phyloP scores from a whole-genome alignment of 2,797 vertebrate species.

The Limosa lapponica region DNA sequence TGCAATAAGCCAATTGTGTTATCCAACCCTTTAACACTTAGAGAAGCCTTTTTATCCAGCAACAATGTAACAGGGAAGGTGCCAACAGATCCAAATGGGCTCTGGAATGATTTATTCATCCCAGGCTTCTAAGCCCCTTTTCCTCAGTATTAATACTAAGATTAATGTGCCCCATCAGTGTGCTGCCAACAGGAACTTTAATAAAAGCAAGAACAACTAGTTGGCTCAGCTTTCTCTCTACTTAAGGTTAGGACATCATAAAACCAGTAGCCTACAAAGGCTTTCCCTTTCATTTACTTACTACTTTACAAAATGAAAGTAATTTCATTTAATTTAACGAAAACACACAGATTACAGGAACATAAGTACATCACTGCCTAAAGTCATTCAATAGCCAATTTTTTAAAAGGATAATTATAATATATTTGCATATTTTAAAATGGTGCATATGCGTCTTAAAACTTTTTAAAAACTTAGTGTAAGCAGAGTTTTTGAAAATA shows the following conservation, averaged over 20 bases:
- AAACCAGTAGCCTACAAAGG: slow-evolving; percentile 36
- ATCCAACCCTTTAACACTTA: slow-evolving; percentile 8
- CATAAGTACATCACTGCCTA: background rate
- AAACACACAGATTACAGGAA: background rate
- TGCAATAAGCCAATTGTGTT: background rate
- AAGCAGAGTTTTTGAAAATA: background rate
- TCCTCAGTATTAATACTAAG: slow-evolving; percentile 58
- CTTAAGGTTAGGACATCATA: slow-evolving; percentile 35
- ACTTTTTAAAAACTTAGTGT: background rate
- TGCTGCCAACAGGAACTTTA: slow-evolving; percentile 57
- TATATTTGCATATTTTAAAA: background rate
- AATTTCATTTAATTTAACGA: background rate
- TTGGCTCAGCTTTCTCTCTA: slow-evolving; percentile 26
- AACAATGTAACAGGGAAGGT: slow-evolving; percentile 25
- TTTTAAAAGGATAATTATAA: background rate
- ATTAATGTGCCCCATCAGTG: slow-evolving; percentile 62
- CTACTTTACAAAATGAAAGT: background rate
- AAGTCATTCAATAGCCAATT: background rate
- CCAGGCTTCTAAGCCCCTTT: slow-evolving; percentile 46
- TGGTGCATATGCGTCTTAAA: background rate
- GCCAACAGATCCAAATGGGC: slow-evolving; percentile 53
- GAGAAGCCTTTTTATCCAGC: slow-evolving; percentile 26
- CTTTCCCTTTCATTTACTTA: background rate
- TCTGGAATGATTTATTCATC: slow-evolving; percentile 55
- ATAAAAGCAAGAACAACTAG: slow-evolving; percentile 53